Evolutionary conservation across 2,797 vertebrate species (phyloP).

Genomic region (Bufotes viridis): DNA sequence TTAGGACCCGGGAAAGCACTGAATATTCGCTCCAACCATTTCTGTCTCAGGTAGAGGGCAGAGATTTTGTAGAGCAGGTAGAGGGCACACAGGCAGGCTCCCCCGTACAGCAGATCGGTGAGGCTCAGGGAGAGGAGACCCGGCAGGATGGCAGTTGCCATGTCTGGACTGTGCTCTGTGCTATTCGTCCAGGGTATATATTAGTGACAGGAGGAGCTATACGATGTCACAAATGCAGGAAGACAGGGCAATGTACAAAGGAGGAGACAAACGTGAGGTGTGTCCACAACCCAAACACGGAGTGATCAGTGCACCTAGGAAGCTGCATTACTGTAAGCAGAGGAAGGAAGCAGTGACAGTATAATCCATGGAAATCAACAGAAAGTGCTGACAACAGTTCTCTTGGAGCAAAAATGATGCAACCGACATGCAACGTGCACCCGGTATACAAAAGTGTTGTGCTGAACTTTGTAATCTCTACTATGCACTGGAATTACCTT

Average conservation of each 20-base stretch:
- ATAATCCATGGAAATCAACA: not conserved
- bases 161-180: not conserved
- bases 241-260: not conserved
- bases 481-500: too few species aligned
- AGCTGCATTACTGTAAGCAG: not conserved
- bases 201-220: not conserved
- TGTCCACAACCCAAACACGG: too few species aligned
- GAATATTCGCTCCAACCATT: not conserved
- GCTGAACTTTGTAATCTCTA: too few species aligned
- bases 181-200: not conserved
- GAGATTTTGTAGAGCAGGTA: conserved; percentile 7
- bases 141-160: not conserved
- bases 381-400: too few species aligned
- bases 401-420: too few species aligned
- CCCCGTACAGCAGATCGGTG: not conserved
- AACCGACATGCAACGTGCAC: too few species aligned
- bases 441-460: too few species aligned
- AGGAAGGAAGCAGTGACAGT: not conserved
- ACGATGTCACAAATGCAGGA: not conserved
- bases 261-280: not conserved
- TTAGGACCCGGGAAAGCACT: conserved; percentile 17
- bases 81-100: not conserved
- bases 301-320: not conserved
- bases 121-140: not conserved
- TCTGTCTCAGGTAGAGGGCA: conserved; percentile 1